A percentile compares a stretch with the other conserved stretches of the same genome.
Evolutionary conservation across 2,113 vertebrate species (phyloP).

Genomic region (Ranitomeya imitator): DNA sequence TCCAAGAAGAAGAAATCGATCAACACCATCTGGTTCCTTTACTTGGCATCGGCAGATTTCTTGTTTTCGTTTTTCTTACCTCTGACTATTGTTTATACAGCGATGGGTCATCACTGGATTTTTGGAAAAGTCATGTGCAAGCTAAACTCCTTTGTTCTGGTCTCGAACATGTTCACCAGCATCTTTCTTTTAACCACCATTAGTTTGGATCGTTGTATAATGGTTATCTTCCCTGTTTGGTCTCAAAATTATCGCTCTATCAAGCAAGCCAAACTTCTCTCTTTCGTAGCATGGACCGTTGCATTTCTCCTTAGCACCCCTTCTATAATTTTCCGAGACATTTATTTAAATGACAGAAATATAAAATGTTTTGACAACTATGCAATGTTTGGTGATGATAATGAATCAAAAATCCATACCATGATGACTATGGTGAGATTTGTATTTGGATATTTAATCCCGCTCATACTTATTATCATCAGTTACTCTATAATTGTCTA

Average conservation of each 20-base stretch:
- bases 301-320: slow-evolving; percentile 79
- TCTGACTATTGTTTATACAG: slow-evolving; percentile 73
- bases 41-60: slow-evolving; percentile 88
- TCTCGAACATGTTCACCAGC: slow-evolving; percentile 95
- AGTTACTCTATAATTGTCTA: slow-evolving; percentile 75
- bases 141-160: slow-evolving; percentile 79
- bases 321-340: slow-evolving; percentile 78
- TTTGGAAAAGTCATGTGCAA: slow-evolving; percentile 90
- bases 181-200: slow-evolving; percentile 88
- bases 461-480: slow-evolving; percentile 75
- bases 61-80: slow-evolving; percentile 88
- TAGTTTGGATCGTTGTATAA: slow-evolving; percentile 88
- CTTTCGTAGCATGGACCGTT: slow-evolving; percentile 75
- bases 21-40: slow-evolving; percentile 91
- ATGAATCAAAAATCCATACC: slow-evolving; percentile 63
- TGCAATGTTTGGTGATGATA: slow-evolving; percentile 39
- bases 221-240: slow-evolving; percentile 88
- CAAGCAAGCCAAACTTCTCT: slow-evolving; percentile 71
- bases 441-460: slow-evolving; percentile 78
- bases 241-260: slow-evolving; percentile 88
- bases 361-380: slow-evolving; percentile 82
- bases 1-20: slow-evolving; percentile 89
- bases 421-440: slow-evolving; percentile 73
- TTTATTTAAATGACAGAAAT: slow-evolving; percentile 12
- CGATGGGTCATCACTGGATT: slow-evolving; percentile 80